phyloP scores from a whole-genome alignment of 2,888 invertebrate genomes.

The Fabriciana adippe region DNA sequence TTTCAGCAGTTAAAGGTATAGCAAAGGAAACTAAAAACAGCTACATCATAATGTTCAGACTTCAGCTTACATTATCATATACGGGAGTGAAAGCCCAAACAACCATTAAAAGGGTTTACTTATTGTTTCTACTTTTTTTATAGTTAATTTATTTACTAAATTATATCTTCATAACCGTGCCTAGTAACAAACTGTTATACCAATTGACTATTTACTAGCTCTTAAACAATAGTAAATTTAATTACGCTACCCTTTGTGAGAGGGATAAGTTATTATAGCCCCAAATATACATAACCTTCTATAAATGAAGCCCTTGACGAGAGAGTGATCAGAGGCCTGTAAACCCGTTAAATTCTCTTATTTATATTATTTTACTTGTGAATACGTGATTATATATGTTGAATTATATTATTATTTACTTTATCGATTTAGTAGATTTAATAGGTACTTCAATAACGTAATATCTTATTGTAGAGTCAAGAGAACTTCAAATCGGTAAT shows the following conservation, averaged over 20 bases:
- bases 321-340: conserved; percentile 6
- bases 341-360: neutral
- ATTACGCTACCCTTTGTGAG: conserved; percentile 19
- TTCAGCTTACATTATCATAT: too few species aligned
- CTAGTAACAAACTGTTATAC: conserved; percentile 7
- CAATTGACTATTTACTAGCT: conserved; percentile 5
- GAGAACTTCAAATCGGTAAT: too few species aligned
- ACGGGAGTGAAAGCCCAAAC: too few species aligned
- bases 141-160: too few species aligned
- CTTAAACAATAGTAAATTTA: conserved; percentile 34
- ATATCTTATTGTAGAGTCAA: too few species aligned
- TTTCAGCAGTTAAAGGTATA: too few species aligned
- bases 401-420: neutral
- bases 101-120: too few species aligned
- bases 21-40: too few species aligned
- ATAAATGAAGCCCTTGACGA: conserved; percentile 20
- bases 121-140: too few species aligned
- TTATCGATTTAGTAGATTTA: too few species aligned
- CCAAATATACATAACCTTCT: conserved; percentile 22
- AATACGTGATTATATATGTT: neutral
- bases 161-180: neutral
- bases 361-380: neutral
- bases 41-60: too few species aligned
- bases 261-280: conserved; percentile 32
- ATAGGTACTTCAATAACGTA: too few species aligned